These are phyloP conservation scores for Piprites chloris DNA, from an alignment of 2,113 vertebrate species.

Conservation along the genomic window DNA sequence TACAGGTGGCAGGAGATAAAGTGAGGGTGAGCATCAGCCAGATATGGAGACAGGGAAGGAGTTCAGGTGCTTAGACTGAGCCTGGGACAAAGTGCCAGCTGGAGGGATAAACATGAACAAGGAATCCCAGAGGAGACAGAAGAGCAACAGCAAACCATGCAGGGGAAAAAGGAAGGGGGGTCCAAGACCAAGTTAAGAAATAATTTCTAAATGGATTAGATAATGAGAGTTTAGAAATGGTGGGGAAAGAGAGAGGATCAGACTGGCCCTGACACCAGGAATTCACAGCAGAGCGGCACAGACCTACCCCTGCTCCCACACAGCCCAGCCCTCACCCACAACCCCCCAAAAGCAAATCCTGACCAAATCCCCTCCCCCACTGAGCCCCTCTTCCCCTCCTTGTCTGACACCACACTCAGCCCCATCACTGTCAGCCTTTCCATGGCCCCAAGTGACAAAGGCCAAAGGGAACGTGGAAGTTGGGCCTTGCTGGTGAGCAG, in stretches of 20 bases:
- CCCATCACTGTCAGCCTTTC: neutral
- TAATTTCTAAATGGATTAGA: neutral
- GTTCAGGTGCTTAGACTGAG: neutral
- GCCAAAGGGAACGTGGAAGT: accelerated
- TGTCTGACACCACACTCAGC: neutral
- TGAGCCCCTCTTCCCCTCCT: neutral
- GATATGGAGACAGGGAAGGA: neutral
- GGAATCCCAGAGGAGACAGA: neutral
- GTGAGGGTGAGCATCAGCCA: neutral
- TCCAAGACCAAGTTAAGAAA: neutral
- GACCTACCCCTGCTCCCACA: neutral
- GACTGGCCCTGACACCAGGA: neutral
- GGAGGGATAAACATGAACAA: neutral
- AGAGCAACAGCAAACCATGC: neutral
- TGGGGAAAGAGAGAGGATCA: neutral
- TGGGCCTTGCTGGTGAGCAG: neutral
- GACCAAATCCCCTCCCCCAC: neutral
- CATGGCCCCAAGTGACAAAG: neutral
- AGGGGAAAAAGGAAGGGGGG: neutral
- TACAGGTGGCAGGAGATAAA: neutral
- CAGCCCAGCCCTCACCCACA: neutral
- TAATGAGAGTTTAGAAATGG: neutral
- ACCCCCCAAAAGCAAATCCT: neutral
- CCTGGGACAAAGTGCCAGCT: neutral
- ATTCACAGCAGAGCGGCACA: neutral